These are phyloP conservation scores for Passer montanus DNA, from an alignment of 2,113 vertebrate species.

Conservation along the genomic window DNA sequence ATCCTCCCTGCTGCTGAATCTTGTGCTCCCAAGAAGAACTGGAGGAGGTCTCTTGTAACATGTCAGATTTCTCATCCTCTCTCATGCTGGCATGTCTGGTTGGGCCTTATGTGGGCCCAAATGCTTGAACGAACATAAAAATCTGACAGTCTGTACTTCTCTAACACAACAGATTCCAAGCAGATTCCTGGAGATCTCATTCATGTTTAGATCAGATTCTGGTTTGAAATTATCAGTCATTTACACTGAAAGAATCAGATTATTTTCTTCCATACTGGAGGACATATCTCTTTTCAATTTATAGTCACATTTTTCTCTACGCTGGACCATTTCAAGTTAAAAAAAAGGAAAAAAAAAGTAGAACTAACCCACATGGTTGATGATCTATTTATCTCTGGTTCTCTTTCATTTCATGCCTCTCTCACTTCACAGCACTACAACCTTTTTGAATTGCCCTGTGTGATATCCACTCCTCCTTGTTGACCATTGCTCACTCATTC, in stretches of 20 bases:
- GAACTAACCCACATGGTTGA: background rate
- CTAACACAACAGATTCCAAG: background rate
- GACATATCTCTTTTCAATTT: background rate
- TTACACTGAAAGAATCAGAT: background rate
- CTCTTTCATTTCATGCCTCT: slow-evolving; percentile 8
- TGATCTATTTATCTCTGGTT: background rate
- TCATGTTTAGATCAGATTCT: background rate
- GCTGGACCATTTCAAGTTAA: background rate
- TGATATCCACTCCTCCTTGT: slow-evolving; percentile 65
- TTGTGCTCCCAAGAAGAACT: background rate
- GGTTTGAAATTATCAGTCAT: background rate
- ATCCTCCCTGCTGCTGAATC: background rate
- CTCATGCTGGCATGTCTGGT: background rate
- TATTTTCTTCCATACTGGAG: background rate
- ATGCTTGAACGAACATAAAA: background rate
- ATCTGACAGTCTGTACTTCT: background rate
- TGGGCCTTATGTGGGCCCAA: background rate
- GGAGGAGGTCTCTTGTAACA: background rate
- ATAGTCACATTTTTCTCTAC: background rate
- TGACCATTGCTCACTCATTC: slow-evolving; percentile 70
- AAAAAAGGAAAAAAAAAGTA: background rate
- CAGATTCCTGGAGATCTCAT: background rate
- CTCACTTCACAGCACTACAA: slow-evolving; percentile 56
- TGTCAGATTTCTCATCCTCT: background rate
- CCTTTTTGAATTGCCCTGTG: slow-evolving; percentile 61